Conservation (phyloP, 1,140 invertebrate genomes). For the Cardiocondyla obscurior region DNA sequence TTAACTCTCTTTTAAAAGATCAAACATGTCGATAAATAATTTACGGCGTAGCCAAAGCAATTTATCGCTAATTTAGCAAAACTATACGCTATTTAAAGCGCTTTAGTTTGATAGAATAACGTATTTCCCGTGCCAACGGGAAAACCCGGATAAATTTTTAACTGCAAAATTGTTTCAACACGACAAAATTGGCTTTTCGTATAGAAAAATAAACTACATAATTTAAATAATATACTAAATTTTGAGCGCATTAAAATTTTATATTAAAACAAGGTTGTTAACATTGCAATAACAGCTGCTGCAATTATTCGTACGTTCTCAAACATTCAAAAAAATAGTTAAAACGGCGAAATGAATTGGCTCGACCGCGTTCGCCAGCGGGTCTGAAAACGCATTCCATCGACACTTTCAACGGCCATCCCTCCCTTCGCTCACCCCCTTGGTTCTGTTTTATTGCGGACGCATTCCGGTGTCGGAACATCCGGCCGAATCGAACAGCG, state of each 20-base stretch:
- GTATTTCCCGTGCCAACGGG: not conserved
- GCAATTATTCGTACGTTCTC: not conserved
- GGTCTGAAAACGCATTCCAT: conserved; percentile 18
- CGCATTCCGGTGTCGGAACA: conserved; percentile 16
- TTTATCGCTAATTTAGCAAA: not conserved
- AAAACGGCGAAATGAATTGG: conserved; percentile 4
- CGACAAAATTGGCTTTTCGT: no score
- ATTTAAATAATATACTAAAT: not conserved
- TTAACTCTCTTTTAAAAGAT: not conserved
- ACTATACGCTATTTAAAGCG: no score
- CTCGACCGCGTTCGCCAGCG: not conserved
- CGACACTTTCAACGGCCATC: conserved; percentile 12
- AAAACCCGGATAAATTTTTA: not conserved
- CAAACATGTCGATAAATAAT: not conserved
- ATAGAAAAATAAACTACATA: no score
- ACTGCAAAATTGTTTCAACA: not conserved
- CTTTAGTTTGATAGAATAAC: not conserved
- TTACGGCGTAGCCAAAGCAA: not conserved
- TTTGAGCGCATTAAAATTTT: not conserved
- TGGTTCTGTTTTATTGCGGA: conserved; percentile 22
- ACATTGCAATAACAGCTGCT: not conserved
- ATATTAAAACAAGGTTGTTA: not conserved
- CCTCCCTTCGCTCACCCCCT: not conserved
- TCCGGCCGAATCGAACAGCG: conserved; percentile 29
- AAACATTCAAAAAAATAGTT: not conserved